Evolutionary conservation across 2,113 vertebrate species (phyloP).

Genomic region (Vidua macroura): DNA sequence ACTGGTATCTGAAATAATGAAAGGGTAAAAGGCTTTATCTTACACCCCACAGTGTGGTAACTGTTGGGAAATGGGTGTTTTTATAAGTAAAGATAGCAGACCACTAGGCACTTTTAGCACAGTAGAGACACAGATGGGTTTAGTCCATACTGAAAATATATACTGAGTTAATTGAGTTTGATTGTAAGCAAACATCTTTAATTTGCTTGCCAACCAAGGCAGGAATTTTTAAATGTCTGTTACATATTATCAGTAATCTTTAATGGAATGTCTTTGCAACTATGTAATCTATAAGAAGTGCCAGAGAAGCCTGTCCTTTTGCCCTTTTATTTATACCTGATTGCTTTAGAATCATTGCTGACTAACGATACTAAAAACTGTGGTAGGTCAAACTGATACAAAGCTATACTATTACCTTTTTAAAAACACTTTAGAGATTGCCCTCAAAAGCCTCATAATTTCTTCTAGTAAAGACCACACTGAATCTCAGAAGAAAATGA

Average conservation of each 20-base stretch:
- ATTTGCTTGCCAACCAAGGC: slow-evolving; percentile 30
- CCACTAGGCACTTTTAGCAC: background rate
- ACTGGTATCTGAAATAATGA: slow-evolving; percentile 27
- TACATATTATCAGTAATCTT: slow-evolving; percentile 19
- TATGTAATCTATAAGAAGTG: slow-evolving; percentile 1
- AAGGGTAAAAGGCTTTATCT: slow-evolving; percentile 39
- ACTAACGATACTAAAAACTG: slow-evolving; percentile 23
- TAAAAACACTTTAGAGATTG: background rate
- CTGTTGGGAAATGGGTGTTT: slow-evolving; percentile 31
- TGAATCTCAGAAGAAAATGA: background rate
- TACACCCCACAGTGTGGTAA: background rate
- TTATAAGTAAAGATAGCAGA: background rate
- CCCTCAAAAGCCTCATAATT: background rate
- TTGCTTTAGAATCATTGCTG: slow-evolving; percentile 27
- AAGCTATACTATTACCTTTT: background rate
- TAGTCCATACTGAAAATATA: background rate
- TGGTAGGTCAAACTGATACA: slow-evolving; percentile 15
- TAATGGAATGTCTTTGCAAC: slow-evolving; percentile 42
- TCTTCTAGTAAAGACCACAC: background rate
- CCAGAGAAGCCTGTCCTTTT: slow-evolving; percentile 27
- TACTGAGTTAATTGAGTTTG: background rate
- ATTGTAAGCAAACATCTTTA: slow-evolving; percentile 23
- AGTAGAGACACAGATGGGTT: background rate
- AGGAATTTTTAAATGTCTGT: slow-evolving; percentile 33
- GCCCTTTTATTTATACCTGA: slow-evolving; percentile 24